Base-by-base conservation (phyloP, 1,140 invertebrate genomes). In the Thalassaphorura encarpata region DNA sequence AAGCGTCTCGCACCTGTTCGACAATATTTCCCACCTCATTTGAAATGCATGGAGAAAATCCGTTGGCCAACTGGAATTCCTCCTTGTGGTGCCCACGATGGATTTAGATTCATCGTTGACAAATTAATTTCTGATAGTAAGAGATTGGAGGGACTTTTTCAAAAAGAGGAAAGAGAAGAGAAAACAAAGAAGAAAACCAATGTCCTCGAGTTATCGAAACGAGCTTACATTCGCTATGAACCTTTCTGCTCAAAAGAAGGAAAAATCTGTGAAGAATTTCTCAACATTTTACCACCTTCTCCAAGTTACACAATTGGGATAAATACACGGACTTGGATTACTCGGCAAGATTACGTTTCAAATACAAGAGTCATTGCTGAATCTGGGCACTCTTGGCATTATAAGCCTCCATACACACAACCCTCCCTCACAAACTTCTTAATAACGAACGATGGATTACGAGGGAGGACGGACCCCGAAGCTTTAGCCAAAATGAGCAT, bases 11-110 rank as follows among this genome's bases (percentile, higher is more conserved):
- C 42, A 4, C 59, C 59, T 1, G 16, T 24, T 4, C 19, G 51
- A 8, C 11, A 33, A 23, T 61, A 41, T 41, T 61, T 57, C 24
- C 59, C 59, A 11, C 1, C 2, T 15, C 3, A 29, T 0, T 24
- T 57, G 41, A 47, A 52, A 40, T 26, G 18, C 6, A 52, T 57
- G 51, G 28, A 57, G 36, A 43, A 6, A 3, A 36, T 61, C 5
- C 19, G 19, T 6, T 61, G 59, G 59, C 31, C 31, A 50, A 3
- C 39, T 3, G 16, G 4, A 36, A 13, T 11, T 16, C 42, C 42
- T 43, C 27, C 55, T 2, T 29, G 43, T 23, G 47, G 26, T 2
- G n/a, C 40, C 16, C 55, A 57, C 41, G 55, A 57, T 29, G 55
- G 47, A 1, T 61, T 31, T 31, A 21, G 23, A 18, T 18, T 61